phyloP scores from a whole-genome alignment of 2,113 vertebrate genomes.

The Cygnus atratus region DNA sequence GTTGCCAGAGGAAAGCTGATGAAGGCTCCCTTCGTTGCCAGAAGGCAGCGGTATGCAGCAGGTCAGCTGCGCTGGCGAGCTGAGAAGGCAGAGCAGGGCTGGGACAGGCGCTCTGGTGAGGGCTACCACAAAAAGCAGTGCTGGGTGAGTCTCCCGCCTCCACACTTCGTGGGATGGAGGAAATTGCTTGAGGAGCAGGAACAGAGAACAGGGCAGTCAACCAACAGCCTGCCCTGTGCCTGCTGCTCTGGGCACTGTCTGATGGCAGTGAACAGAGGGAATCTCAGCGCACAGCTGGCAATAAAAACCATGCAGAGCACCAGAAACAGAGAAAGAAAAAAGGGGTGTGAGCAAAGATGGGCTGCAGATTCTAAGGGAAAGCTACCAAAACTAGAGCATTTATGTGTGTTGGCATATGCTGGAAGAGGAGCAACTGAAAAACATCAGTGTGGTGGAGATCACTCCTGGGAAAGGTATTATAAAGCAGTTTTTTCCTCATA shows the following conservation, averaged over 20 bases:
- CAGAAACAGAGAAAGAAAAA: background rate
- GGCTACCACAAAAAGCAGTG: background rate
- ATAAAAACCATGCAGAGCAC: background rate
- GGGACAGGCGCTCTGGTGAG: background rate
- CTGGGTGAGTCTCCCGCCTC: background rate
- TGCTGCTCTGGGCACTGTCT: rapidly evolving
- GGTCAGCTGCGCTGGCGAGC: too few species aligned
- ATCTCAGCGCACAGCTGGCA: background rate
- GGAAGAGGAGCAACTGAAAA: background rate
- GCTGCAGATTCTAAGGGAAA: background rate
- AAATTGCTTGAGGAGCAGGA: background rate
- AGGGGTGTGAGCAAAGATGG: background rate
- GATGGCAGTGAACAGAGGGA: background rate
- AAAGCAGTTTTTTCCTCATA: background rate
- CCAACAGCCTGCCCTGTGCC: background rate
- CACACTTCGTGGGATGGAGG: background rate
- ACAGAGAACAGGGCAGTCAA: rapidly evolving
- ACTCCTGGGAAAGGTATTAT: background rate
- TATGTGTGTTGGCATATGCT: background rate
- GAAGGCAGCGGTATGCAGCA: background rate
- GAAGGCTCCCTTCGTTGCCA: background rate
- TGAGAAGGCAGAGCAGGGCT: background rate
- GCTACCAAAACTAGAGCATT: background rate
- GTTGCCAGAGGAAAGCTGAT: background rate
- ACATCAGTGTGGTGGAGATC: background rate